Evolutionary conservation across 1,140 invertebrate genomes (phyloP).

Genomic region (Pseudomyrmex concolor): DNA sequence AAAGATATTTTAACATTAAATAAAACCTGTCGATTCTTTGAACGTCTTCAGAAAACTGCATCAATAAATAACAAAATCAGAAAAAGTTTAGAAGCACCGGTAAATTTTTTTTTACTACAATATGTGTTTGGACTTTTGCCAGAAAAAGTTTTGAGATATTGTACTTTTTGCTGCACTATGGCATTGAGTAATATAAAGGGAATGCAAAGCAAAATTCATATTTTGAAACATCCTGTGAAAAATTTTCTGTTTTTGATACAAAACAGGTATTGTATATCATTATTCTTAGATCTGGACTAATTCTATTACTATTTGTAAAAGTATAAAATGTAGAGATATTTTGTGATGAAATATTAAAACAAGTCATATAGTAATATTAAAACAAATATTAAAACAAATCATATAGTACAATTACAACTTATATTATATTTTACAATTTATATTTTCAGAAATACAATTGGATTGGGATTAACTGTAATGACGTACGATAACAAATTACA

Average conservation of each 20-base stretch:
- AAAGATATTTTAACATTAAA: constrained; percentile 26
- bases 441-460: constrained; percentile 69
- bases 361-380: too few relatives aligned
- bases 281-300: background rate
- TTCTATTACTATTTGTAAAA: background rate
- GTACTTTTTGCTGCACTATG: constrained; percentile 76
- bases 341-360: too few relatives aligned
- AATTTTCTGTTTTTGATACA: constrained; percentile 79
- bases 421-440: background rate
- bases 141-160: constrained; percentile 64
- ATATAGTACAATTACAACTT: background rate
- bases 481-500: constrained; percentile 78
- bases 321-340: background rate
- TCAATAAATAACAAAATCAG: constrained; percentile 66
- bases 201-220: constrained; percentile 73
- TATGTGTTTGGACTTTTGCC: constrained; percentile 75
- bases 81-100: constrained; percentile 68
- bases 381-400: too few relatives aligned
- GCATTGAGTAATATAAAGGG: constrained; percentile 77
- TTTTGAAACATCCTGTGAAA: constrained; percentile 73
- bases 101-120: constrained; percentile 79
- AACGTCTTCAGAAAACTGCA: constrained; percentile 71
- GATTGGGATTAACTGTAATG: constrained; percentile 76
- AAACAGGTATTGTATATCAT: constrained; percentile 68
- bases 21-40: constrained; percentile 62